A percentile compares a stretch with the other conserved stretches of the same genome.
Evolutionary conservation across 2,797 vertebrate species (phyloP).

Genomic region (Tokudaia tokunoshimensis): DNA sequence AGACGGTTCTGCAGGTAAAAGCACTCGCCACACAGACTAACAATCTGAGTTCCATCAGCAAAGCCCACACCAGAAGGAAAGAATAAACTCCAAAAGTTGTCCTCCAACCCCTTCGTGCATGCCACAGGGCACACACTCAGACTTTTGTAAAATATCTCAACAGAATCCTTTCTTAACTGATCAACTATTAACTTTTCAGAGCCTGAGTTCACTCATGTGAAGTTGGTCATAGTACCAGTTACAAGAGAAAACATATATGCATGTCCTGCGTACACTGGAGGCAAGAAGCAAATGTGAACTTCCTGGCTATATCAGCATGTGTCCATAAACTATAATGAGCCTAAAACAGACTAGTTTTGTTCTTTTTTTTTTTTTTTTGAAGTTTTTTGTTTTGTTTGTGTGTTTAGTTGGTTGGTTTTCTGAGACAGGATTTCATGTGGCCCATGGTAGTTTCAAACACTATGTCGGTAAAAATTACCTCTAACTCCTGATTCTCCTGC

Average conservation of each 20-base stretch:
- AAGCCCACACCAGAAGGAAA: too few species aligned
- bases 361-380: neutral
- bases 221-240: neutral
- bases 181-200: conserved; percentile 60
- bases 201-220: neutral
- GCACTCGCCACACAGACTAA: neutral
- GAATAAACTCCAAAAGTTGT: neutral
- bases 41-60: neutral
- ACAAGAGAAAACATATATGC: conserved; percentile 1
- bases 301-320: conserved; percentile 47
- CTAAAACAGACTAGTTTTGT: conserved; percentile 6
- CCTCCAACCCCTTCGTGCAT: neutral
- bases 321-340: conserved; percentile 24
- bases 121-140: neutral
- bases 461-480: neutral
- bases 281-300: conserved; percentile 48
- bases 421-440: neutral
- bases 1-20: neutral
- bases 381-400: neutral
- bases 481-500: neutral
- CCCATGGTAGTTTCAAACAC: neutral
- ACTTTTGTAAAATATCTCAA: conserved; percentile 24
- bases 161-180: conserved; percentile 24
- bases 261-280: neutral
- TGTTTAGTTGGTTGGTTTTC: neutral